Evolutionary conservation across 2,888 invertebrate genomes (phyloP), one percentile per base, ranked within the genome.

Genomic region (Leucoptera coffeella): DNA sequence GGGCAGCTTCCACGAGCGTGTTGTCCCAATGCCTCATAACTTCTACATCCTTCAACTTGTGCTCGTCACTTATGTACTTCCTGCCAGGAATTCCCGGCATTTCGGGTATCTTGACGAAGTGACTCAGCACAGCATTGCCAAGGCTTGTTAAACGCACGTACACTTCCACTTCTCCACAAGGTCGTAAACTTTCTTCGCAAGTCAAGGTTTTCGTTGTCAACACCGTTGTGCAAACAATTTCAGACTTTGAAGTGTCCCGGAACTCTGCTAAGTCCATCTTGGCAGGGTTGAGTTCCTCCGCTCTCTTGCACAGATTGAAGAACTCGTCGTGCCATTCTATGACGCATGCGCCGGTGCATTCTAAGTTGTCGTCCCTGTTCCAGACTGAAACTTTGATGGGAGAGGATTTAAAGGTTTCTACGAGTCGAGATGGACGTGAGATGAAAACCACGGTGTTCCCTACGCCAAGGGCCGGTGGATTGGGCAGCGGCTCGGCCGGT

Each of bases 11-110:
- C 31, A 67, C 64, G 2, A 42, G 41, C 2, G 67, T 64, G 1
- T 65, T 64, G 4, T 64, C 59, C 69, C 69, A 69, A 38, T 69
- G 64, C 28, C 69, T 50, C 0, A 67, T 57, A 1, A 67, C 60
- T 41, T 67, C 69, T 2, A 69, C 34, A 17, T 69, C 67, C 41
- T 69, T 69, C 0, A 65, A 37, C 35, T 53, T 61, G 4, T 57
- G 41, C 27, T 65, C 64, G 35, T 69, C 69, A 2, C 36, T 40
- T 5, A 69, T 38, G 36, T 67, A 69, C 33, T 65, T 67, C 4
- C 67, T 40, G 2, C 65, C 69, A 2, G 65, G 67, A 14, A 69
- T 33, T 17, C 9, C 17, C 6, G 9, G 17, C 56, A 62, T 61
- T 44, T 69, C 69, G 27, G 69, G 69, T 12, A 69, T 41, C 8